phyloP scores from a whole-genome alignment of 1,140 invertebrate genomes.

The Oreohelix idahoensis region DNA sequence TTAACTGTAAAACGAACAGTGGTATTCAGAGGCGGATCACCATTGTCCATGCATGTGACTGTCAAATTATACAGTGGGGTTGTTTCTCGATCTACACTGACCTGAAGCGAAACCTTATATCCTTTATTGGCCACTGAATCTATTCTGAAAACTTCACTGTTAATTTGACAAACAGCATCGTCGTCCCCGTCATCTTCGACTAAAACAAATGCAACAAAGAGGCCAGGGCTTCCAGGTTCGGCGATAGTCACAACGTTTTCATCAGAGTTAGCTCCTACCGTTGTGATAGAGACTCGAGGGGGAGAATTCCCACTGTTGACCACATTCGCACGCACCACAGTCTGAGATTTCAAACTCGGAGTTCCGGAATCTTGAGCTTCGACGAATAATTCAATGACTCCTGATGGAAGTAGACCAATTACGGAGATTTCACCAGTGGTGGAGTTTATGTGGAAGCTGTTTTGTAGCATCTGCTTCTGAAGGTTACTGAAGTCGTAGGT shows the following conservation, averaged over 20 bases:
- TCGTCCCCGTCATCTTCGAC: conserved; percentile 56
- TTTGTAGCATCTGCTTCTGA: conserved; percentile 51
- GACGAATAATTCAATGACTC: conserved; percentile 82
- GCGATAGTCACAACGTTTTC: conserved; percentile 80
- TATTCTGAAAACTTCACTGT: conserved; percentile 44
- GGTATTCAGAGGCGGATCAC: conserved; percentile 59
- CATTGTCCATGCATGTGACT: conserved; percentile 74
- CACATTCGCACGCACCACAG: conserved; percentile 89
- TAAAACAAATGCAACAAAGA: conserved; percentile 57
- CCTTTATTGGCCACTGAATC: conserved; percentile 47
- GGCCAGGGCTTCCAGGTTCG: conserved; percentile 50
- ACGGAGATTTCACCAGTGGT: conserved; percentile 56
- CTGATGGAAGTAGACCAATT: conserved; percentile 43
- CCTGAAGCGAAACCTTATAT: conserved; percentile 53
- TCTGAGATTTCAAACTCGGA: conserved; percentile 89
- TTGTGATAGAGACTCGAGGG: conserved; percentile 78
- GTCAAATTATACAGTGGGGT: conserved; percentile 83
- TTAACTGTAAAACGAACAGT: conserved; percentile 85
- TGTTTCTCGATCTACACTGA: conserved; percentile 83
- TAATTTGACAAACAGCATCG: conserved; percentile 53
- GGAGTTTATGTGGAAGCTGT: conserved; percentile 53
- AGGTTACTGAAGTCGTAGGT: conserved; percentile 81
- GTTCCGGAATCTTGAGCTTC: conserved; percentile 93
- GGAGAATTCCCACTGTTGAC: conserved; percentile 56
- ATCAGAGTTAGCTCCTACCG: conserved; percentile 39